phyloP scores from a whole-genome alignment of 2,797 vertebrate genomes.

The Orestias chungarensis region DNA sequence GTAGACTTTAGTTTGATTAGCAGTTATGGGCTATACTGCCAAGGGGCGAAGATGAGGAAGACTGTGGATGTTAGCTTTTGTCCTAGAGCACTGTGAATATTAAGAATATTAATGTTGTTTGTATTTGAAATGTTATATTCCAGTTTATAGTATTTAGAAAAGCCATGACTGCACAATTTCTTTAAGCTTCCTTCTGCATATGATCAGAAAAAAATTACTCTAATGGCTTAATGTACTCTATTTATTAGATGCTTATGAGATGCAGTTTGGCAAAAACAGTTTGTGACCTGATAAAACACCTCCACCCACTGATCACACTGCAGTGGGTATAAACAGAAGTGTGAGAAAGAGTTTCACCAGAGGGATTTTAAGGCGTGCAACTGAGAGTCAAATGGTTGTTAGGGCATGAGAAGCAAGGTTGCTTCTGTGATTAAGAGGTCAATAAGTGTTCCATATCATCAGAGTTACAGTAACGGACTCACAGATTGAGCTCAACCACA shows the following conservation, averaged over 20 bases:
- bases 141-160: too few relatives aligned
- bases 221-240: neutral
- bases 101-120: too few relatives aligned
- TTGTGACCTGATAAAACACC: constrained; percentile 14
- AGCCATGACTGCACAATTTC: too few relatives aligned
- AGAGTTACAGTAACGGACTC: constrained; percentile 27
- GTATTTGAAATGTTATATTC: too few relatives aligned
- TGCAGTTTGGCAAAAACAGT: neutral
- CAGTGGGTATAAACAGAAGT: constrained; percentile 10
- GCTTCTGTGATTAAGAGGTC: constrained; percentile 24
- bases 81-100: too few relatives aligned
- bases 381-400: constrained; percentile 23
- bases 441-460: constrained; percentile 19
- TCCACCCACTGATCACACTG: constrained; percentile 16
- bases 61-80: too few relatives aligned
- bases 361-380: constrained; percentile 43
- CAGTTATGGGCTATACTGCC: too few relatives aligned
- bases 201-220: neutral
- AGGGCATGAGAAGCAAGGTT: neutral
- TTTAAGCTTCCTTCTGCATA: neutral
- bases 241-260: neutral
- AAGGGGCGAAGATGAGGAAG: too few relatives aligned
- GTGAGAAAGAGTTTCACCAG: constrained; percentile 45
- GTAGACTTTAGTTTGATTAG: too few relatives aligned
- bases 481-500: constrained; percentile 30